Evolutionary conservation across 2,888 invertebrate genomes (phyloP).

Genomic region (Chelonus formosanus): DNA sequence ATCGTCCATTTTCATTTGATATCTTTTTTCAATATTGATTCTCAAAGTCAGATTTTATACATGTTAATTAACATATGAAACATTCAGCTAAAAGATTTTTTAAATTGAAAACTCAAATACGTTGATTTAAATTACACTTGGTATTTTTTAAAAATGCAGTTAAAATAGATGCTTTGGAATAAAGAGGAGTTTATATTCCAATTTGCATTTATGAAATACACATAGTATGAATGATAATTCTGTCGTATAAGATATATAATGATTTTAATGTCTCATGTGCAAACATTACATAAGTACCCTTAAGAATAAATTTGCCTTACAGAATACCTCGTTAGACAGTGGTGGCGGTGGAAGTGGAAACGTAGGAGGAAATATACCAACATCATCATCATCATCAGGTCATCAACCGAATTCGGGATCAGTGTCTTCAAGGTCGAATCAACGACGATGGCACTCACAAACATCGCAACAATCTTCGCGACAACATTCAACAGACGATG

Average conservation of each 20-base stretch:
- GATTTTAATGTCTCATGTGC: background rate
- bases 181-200: no score
- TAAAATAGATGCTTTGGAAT: no score
- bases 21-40: background rate
- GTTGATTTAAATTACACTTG: no score
- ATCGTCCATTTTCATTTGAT: background rate
- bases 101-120: no score
- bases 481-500: constrained; percentile 55
- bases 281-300: background rate
- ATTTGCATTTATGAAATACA: no score
- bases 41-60: background rate
- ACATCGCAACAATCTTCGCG: constrained; percentile 52
- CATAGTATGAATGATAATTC: no score
- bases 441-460: constrained; percentile 57
- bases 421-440: constrained; percentile 54
- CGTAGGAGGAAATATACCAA: constrained; percentile 11
- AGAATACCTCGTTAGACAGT: constrained; percentile 59
- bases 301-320: constrained; percentile 34
- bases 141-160: no score
- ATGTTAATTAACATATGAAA: no score
- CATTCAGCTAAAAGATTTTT: no score
- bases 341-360: constrained; percentile 41
- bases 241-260: no score
- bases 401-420: constrained; percentile 63
- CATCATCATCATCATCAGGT: constrained; percentile 40